phyloP scores from a whole-genome alignment of 2,888 invertebrate species.

The Hirtodrosophila cameraria region DNA sequence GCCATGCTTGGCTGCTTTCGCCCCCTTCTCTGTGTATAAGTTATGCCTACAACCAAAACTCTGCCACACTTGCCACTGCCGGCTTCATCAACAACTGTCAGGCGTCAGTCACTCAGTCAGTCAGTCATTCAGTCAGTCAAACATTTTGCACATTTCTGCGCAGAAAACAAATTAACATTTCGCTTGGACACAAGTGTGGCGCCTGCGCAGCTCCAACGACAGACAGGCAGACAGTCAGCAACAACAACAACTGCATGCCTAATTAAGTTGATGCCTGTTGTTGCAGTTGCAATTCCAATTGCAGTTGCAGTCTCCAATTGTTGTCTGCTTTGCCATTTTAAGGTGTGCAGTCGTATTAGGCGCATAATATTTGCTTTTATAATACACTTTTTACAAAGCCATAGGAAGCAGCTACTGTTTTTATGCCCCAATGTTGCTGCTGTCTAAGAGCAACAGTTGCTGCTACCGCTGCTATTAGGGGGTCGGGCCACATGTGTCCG shows the following conservation, averaged over 20 bases:
- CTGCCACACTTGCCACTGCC: slow-evolving; percentile 19
- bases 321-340: slow-evolving; percentile 26
- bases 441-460: neutral
- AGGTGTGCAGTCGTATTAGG: slow-evolving; percentile 33
- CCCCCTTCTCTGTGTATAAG: neutral
- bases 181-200: slow-evolving; percentile 58
- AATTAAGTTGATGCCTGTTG: slow-evolving; percentile 64
- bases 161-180: slow-evolving; percentile 63
- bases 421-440: slow-evolving; percentile 17
- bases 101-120: slow-evolving; percentile 32
- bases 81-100: slow-evolving; percentile 66
- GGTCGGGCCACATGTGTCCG: slow-evolving; percentile 40
- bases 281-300: slow-evolving; percentile 30
- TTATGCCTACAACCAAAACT: slow-evolving; percentile 23
- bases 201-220: slow-evolving; percentile 57
- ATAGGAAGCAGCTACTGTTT: slow-evolving; percentile 39
- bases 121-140: slow-evolving; percentile 36
- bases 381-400: slow-evolving; percentile 13
- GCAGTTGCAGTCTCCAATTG: slow-evolving; percentile 15
- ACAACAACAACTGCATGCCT: slow-evolving; percentile 54
- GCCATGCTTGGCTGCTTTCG: slow-evolving; percentile 40
- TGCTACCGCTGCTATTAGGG: slow-evolving; percentile 15
- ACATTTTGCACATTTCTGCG: slow-evolving; percentile 48
- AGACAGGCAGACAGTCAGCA: slow-evolving; percentile 9
- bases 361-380: slow-evolving; percentile 36